These are phyloP conservation scores for Hemibagrus guttatus DNA, from an alignment of 2,797 vertebrate genomes.

Conservation along the genomic window DNA sequence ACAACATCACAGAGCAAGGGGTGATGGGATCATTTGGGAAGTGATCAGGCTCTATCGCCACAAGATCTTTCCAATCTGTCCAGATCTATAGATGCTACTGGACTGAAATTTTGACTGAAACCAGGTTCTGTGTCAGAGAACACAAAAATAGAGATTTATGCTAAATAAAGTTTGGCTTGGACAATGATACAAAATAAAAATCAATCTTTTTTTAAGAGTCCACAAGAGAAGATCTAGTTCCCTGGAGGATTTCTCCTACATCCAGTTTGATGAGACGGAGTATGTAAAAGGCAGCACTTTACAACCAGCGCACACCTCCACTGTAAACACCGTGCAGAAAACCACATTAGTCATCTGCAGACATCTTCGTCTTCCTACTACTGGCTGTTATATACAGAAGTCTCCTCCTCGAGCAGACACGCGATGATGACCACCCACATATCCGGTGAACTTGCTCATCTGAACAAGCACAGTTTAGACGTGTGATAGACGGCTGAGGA, in stretches of 20 bases:
- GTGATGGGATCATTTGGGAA: not conserved
- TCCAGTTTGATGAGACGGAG: constrained; percentile 29
- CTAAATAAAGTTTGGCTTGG: not conserved
- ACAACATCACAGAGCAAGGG: not conserved
- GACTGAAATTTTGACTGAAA: not conserved
- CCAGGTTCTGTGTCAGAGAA: not conserved
- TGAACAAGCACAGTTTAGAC: constrained; percentile 25
- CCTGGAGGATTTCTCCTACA: not conserved
- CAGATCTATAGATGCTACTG: not conserved
- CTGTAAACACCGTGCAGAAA: constrained; percentile 44
- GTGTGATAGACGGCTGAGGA: constrained; percentile 29
- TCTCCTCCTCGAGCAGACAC: constrained; percentile 19
- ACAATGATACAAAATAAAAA: not conserved
- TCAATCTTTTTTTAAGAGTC: not conserved
- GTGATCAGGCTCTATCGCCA: not conserved
- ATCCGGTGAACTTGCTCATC: constrained; percentile 25
- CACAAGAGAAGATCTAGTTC: not conserved
- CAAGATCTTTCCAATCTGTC: not conserved
- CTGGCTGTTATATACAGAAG: constrained; percentile 35
- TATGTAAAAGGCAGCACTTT: constrained; percentile 37
- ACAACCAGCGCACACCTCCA: constrained; percentile 36
- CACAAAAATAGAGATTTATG: not conserved
- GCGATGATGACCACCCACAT: constrained; percentile 45
- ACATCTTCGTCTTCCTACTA: constrained; percentile 33
- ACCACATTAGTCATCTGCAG: constrained; percentile 49